These are phyloP conservation scores for Eilema sororculum DNA, from an alignment of 2,888 invertebrate genomes.

Conservation along the genomic window DNA sequence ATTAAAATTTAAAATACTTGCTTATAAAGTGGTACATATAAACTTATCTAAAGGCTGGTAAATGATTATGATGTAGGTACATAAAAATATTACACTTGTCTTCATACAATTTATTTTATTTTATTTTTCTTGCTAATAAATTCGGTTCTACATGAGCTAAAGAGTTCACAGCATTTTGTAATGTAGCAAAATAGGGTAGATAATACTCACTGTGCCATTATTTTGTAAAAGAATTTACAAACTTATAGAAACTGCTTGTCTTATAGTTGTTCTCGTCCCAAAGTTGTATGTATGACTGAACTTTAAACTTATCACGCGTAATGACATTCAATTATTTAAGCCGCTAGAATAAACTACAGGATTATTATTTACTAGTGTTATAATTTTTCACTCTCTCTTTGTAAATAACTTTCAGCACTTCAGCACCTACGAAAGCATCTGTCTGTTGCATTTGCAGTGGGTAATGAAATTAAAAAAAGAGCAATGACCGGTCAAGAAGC, in stretches of 20 bases:
- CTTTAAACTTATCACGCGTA: background rate
- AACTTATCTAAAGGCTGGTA: background rate
- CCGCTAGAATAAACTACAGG: too few relatives aligned
- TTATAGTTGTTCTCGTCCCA: background rate
- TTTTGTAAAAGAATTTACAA: background rate
- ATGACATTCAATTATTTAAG: background rate
- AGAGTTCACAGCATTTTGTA: background rate
- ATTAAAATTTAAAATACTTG: background rate
- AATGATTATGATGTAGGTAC: background rate
- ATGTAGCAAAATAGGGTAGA: background rate
- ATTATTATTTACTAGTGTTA: background rate
- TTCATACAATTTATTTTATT: background rate
- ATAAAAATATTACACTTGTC: background rate
- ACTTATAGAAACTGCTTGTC: background rate
- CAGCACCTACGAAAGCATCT: too few relatives aligned
- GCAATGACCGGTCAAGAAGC: too few relatives aligned
- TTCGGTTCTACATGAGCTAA: background rate
- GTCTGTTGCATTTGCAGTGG: too few relatives aligned
- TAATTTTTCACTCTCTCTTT: too few relatives aligned
- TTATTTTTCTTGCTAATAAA: background rate
- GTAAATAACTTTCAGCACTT: background rate
- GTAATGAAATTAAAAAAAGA: too few relatives aligned
- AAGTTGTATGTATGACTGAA: background rate
- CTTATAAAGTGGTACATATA: background rate
- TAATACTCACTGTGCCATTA: conserved; percentile 15